Percentiles rank a stretch among this genome's conserved stretches.
Evolutionary conservation across 2,113 vertebrate species (phyloP).

Genomic region (Otis tarda): DNA sequence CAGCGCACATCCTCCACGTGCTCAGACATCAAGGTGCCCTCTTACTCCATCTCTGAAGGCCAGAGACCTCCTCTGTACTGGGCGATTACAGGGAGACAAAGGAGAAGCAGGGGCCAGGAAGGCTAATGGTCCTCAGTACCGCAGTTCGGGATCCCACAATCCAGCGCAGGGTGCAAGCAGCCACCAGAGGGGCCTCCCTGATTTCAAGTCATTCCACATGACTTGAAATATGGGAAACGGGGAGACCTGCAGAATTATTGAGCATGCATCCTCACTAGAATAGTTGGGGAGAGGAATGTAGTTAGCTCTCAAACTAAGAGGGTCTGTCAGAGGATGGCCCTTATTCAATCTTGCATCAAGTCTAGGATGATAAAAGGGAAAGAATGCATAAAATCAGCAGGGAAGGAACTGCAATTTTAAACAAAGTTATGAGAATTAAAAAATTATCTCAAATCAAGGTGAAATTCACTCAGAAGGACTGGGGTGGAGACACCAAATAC

Average conservation of each 20-base stretch:
- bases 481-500: neutral
- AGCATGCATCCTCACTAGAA: neutral
- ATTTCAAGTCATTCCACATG: too few species aligned
- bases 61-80: neutral
- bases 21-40: fast-evolving
- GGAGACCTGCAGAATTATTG: neutral
- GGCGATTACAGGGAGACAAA: neutral
- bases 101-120: neutral
- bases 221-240: neutral
- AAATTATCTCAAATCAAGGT: neutral
- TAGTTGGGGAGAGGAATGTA: too few species aligned
- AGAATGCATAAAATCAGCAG: neutral
- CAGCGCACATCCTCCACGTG: too few species aligned
- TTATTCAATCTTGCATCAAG: neutral
- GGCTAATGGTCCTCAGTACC: too few species aligned
- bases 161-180: neutral
- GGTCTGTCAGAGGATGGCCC: neutral
- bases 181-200: fast-evolving
- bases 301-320: neutral
- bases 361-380: neutral
- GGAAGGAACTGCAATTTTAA: neutral
- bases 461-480: neutral
- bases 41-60: neutral
- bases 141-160: neutral
- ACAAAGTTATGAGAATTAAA: neutral